These are phyloP conservation scores for Drosophila kikkawai DNA, from an alignment of 1,140 invertebrate genomes.

Conservation along the genomic window DNA sequence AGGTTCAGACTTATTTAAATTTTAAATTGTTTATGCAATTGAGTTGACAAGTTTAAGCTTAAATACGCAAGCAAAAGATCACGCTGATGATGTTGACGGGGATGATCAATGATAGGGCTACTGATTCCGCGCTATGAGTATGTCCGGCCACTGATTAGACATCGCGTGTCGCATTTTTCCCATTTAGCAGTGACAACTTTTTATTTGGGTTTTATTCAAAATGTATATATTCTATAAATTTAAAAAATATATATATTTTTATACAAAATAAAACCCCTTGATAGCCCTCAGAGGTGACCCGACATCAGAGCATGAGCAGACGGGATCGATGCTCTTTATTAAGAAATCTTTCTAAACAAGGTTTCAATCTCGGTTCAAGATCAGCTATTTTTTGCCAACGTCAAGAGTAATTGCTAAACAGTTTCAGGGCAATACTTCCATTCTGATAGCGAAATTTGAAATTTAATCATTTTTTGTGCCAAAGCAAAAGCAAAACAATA, in stretches of 20 bases:
- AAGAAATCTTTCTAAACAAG: conserved; percentile 11
- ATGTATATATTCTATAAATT: conserved; percentile 3
- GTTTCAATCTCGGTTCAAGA: conserved; percentile 42
- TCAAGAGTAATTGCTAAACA: not conserved
- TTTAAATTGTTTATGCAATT: too few species aligned
- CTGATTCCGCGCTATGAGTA: conserved; percentile 6
- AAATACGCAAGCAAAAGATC: conserved; percentile 32
- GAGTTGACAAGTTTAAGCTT: not conserved
- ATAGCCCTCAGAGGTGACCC: conserved; percentile 17
- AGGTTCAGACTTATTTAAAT: not conserved
- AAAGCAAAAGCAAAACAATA: conserved; percentile 9
- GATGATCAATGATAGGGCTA: conserved; percentile 11
- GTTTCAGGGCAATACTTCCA: conserved; percentile 16
- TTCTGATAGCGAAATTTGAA: conserved; percentile 22
- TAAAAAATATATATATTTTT: not conserved
- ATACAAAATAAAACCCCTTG: conserved; percentile 1
- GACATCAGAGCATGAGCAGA: conserved; percentile 8
- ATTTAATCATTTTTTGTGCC: conserved; percentile 2
- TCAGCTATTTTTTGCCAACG: conserved; percentile 18
- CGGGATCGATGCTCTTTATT: not conserved
- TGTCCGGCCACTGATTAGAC: conserved; percentile 18
- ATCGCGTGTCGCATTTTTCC: conserved; percentile 11
- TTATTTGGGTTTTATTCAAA: conserved; percentile 8
- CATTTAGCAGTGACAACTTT: not conserved
- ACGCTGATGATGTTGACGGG: conserved; percentile 27